Evolutionary conservation across 2,888 invertebrate genomes (phyloP).

Genomic region (Bombyx huttoni): DNA sequence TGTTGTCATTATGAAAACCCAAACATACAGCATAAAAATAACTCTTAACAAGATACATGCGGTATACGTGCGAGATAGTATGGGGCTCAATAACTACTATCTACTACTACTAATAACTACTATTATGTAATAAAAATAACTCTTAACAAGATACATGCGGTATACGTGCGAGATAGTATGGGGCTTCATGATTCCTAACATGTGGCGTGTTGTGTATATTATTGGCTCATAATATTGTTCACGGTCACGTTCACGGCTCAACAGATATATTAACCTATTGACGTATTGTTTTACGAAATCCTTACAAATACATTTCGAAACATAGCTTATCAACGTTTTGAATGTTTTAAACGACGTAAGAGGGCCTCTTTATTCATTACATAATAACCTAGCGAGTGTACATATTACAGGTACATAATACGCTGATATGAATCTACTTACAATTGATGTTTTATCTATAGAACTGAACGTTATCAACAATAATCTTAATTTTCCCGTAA

Average conservation of each 20-base stretch:
- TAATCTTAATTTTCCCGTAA: neutral
- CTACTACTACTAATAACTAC: too few relatives aligned
- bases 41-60: neutral
- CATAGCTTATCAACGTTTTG: neutral
- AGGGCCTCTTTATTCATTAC: neutral
- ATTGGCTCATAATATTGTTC: constrained; percentile 29
- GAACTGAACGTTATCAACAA: neutral
- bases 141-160: constrained; percentile 1
- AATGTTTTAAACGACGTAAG: neutral
- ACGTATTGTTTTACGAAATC: neutral
- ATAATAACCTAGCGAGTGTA: neutral
- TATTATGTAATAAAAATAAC: too few relatives aligned
- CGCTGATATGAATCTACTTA: neutral
- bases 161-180: constrained; percentile 20
- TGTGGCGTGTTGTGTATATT: constrained; percentile 26
- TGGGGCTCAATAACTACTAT: too few relatives aligned
- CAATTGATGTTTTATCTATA: neutral
- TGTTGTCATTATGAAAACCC: too few relatives aligned
- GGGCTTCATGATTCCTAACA: constrained; percentile 42
- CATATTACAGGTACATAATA: neutral
- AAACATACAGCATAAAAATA: too few relatives aligned
- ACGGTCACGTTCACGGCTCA: constrained; percentile 51
- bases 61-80: constrained; percentile 17
- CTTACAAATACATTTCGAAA: neutral
- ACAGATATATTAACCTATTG: neutral